These are phyloP conservation scores for Alcis repandata DNA, from an alignment of 2,888 invertebrate species.

Conservation along the genomic window DNA sequence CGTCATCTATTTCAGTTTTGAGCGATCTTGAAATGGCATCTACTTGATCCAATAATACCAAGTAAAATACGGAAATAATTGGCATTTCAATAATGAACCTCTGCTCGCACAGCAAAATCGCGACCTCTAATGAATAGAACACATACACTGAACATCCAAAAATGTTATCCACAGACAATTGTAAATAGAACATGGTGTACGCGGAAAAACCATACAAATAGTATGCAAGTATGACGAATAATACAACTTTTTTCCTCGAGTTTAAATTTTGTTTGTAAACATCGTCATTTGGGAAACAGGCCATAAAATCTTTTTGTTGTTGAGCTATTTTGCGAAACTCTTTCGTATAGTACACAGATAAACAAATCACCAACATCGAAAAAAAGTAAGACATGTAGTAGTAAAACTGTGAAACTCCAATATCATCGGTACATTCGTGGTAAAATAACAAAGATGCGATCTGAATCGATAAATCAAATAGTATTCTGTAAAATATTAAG, in stretches of 20 bases:
- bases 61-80: conserved; percentile 22
- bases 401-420: background rate
- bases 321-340: conserved; percentile 13
- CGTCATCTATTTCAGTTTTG: conserved; percentile 4
- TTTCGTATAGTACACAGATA: conserved; percentile 25
- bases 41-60: conserved; percentile 12
- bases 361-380: conserved; percentile 20
- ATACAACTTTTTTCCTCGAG: conserved; percentile 4
- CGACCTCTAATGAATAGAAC: background rate
- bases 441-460: background rate
- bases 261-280: conserved; percentile 1
- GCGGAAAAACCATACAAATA: background rate
- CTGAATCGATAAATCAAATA: conserved; percentile 26
- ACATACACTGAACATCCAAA: background rate
- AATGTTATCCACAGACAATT: background rate
- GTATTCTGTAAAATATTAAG: conserved; percentile 30
- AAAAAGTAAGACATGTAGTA: conserved; percentile 8
- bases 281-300: conserved; percentile 22
- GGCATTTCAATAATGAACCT: conserved; percentile 20
- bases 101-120: conserved; percentile 5
- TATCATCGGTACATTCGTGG: background rate
- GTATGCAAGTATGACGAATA: background rate
- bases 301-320: conserved; percentile 15
- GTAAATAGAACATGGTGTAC: background rate
- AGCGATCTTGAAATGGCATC: conserved; percentile 31